Conservation (phyloP, 2,888 invertebrate genomes). For the Halictus quadricinctus region DNA sequence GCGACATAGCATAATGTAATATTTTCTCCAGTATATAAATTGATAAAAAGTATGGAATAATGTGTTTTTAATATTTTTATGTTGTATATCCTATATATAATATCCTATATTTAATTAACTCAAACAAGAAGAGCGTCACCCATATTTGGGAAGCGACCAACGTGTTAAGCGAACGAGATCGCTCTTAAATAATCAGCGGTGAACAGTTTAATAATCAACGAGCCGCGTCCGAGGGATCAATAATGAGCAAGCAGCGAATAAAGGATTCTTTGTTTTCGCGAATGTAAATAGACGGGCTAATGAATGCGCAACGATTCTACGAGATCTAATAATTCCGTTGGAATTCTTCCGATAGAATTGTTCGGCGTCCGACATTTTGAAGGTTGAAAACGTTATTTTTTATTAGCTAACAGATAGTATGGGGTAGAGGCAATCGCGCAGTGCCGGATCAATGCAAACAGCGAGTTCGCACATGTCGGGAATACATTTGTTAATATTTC, state of each 20-base stretch:
- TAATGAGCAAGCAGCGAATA: neutral
- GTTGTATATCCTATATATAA: too few relatives aligned
- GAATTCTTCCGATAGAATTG: neutral
- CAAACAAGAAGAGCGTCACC: too few relatives aligned
- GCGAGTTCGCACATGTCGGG: constrained; percentile 2
- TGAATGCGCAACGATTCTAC: neutral
- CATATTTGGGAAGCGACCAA: too few relatives aligned
- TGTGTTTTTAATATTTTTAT: too few relatives aligned
- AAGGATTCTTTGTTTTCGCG: neutral
- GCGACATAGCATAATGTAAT: too few relatives aligned
- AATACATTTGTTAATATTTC: constrained; percentile 36
- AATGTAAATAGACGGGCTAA: neutral
- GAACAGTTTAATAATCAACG: neutral
- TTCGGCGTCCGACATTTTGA: constrained; percentile 6
- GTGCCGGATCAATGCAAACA: constrained; percentile 19
- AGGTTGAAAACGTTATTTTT: constrained; percentile 24
- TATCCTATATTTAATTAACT: too few relatives aligned
- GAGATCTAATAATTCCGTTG: constrained; percentile 1
- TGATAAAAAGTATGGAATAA: too few relatives aligned
- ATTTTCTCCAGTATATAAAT: too few relatives aligned
- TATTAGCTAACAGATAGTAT: constrained; percentile 16
- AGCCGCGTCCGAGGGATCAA: neutral
- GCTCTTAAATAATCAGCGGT: neutral
- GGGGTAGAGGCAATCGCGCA: neutral
- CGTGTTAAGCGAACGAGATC: constrained; percentile 1